Evolutionary conservation across 2,797 vertebrate genomes (phyloP).

Genomic region (Aldrovandia affinis): DNA sequence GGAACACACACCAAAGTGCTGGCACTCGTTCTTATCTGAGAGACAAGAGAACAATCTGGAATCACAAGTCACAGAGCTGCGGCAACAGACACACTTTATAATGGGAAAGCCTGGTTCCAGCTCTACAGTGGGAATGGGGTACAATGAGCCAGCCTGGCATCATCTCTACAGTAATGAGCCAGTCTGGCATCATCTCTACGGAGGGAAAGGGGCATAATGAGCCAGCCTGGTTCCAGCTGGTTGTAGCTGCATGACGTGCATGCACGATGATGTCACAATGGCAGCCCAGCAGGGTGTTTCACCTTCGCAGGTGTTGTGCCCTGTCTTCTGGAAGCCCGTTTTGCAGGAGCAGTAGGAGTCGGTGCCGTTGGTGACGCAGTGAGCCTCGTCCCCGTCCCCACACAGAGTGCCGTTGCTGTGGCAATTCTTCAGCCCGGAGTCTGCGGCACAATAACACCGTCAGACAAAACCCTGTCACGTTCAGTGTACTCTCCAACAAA

Average conservation of each 20-base stretch:
- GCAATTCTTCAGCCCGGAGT: constrained; percentile 82
- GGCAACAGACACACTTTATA: not conserved
- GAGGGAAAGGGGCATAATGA: no score
- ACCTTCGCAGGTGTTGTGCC: constrained; percentile 88
- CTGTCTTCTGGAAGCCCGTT: constrained; percentile 83
- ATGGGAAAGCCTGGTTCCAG: not conserved
- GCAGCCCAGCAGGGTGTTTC: not conserved
- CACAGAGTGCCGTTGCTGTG: constrained; percentile 81
- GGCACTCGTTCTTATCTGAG: constrained; percentile 90
- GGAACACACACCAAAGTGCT: constrained; percentile 86
- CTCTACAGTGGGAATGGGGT: not conserved
- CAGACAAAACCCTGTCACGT: not conserved
- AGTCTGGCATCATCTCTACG: no score
- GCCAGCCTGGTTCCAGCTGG: no score
- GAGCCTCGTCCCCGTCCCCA: constrained; percentile 86
- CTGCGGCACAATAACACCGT: constrained; percentile 53
- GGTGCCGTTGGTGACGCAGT: constrained; percentile 78
- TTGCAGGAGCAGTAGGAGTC: constrained; percentile 88
- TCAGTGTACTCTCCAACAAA: no score
- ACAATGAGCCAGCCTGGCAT: not conserved
- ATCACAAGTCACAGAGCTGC: not conserved
- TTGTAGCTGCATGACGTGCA: no score
- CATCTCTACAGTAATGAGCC: constrained; percentile 81
- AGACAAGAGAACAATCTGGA: no score
- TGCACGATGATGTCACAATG: no score